A percentile compares a stretch with the other conserved stretches of the same genome.
Evolutionary conservation across 2,113 vertebrate genomes (phyloP).

Genomic region (Melierax canorus): DNA sequence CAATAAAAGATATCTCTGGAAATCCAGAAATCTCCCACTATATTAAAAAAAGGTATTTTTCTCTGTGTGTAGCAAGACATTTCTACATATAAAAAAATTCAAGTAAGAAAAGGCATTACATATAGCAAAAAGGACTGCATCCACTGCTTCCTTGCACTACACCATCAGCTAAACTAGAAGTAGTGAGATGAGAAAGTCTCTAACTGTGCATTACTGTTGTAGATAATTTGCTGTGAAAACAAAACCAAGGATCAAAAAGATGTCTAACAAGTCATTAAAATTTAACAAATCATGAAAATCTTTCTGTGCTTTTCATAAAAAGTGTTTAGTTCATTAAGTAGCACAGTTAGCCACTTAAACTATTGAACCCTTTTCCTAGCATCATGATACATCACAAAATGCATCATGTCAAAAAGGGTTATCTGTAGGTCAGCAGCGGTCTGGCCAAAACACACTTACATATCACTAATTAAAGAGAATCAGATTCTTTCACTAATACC

Average conservation of each 20-base stretch:
- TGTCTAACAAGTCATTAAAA: not conserved
- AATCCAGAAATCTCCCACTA: not conserved
- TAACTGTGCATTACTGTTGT: not conserved
- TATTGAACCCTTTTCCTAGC: not conserved
- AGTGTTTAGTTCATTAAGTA: not conserved
- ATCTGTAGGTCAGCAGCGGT: not conserved
- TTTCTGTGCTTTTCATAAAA: not conserved
- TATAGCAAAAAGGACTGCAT: not conserved
- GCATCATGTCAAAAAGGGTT: not conserved
- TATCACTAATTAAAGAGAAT: not conserved
- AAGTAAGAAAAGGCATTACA: not conserved
- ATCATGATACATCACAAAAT: fast-evolving
- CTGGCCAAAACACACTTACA: not conserved
- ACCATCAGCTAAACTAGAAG: not conserved
- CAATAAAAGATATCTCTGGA: not conserved
- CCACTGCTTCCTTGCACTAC: not conserved
- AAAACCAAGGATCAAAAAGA: not conserved
- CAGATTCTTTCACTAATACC: conserved; percentile 6
- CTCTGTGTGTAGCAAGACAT: not conserved
- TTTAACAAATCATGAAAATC: not conserved
- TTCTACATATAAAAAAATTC: not conserved
- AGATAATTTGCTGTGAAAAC: not conserved
- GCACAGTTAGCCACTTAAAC: not conserved
- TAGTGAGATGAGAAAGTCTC: not conserved
- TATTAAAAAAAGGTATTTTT: not conserved